Base-by-base conservation (phyloP, 2,888 invertebrate genomes). In the Epirrhoe tristata region DNA sequence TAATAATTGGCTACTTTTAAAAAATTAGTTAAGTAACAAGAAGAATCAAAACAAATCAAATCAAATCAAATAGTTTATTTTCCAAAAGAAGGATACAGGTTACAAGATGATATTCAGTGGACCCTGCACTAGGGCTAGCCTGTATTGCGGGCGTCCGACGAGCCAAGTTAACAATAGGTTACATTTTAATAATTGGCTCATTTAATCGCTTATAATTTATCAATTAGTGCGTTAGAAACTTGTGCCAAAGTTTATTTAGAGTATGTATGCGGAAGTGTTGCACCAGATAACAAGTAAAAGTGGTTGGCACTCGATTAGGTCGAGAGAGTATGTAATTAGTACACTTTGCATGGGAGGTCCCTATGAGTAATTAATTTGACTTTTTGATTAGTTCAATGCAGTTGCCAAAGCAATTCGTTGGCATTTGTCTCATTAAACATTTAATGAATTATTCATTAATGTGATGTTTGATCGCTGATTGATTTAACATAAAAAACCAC, bases 301-400 rank as follows among this genome's bases (percentile, higher is more conserved):
- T 77, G 73, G 70, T 70, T 71, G 71, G 67, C 55, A 56, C 58
- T 62, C 77, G 68, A 70, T 72, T 70, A 68, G 73, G 67, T 79
- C 81, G 81, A 81, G 83, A 83, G 81, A 85, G 79, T 80, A 77
- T 75, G 78, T 78, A 82, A 79, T 80, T 74, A 81, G 78, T 81
- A 80, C 74, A 76, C 71, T 81, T 79, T 77, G 72, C 77, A 79
- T 79, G 83, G 84, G 83, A 81, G 85, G 84, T 85, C 83, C 73
- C 68, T 76, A 75, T 81, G 76, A 80, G 78, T 81, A 80, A 83
- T 86, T 81, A 77, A 79, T 67, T 72, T 67, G 60, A 67, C 60
- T 69, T 63, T 66, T 56, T 66, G 58, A 69, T 64, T 58, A 75
- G 74, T 76, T 79, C 77, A 78, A 80, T 76, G 77, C 72, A 54